phyloP scores from a whole-genome alignment of 2,797 vertebrate species.

The Lacerta bilineata region DNA sequence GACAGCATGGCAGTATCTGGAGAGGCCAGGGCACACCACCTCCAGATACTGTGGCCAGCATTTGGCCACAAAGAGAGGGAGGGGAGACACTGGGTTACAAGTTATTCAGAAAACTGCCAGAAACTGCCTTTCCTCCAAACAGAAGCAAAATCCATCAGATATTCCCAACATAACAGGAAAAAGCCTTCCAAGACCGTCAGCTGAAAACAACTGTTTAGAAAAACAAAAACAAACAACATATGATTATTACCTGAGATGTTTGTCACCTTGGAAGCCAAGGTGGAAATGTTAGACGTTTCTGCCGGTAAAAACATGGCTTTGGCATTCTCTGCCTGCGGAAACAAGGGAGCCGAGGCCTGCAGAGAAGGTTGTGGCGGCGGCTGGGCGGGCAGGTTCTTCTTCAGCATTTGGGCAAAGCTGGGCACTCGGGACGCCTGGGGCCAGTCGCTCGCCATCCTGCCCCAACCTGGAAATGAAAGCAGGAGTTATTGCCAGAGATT shows the following conservation, averaged over 20 bases:
- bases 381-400: slow-evolving; percentile 54
- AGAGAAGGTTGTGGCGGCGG: accelerated
- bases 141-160: background rate
- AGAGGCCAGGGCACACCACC: background rate
- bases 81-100: background rate
- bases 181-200: accelerated
- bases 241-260: slow-evolving; percentile 74
- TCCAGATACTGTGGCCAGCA: background rate
- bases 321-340: background rate
- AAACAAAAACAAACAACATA: too few relatives aligned
- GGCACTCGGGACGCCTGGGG: slow-evolving; percentile 65
- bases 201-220: background rate
- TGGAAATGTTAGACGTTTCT: background rate
- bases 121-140: too few relatives aligned
- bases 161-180: background rate
- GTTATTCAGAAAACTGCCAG: too few relatives aligned
- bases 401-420: slow-evolving; percentile 66
- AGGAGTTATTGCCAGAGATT: too few relatives aligned
- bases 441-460: slow-evolving; percentile 66
- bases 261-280: slow-evolving; percentile 36
- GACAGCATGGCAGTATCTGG: too few relatives aligned
- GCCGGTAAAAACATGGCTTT: background rate
- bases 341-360: background rate
- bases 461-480: slow-evolving; percentile 3
- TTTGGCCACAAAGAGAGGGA: background rate